Evolutionary conservation across 2,113 vertebrate species (phyloP), one percentile per base, ranked within the genome.

Genomic region (Prionailurus bengalensis): DNA sequence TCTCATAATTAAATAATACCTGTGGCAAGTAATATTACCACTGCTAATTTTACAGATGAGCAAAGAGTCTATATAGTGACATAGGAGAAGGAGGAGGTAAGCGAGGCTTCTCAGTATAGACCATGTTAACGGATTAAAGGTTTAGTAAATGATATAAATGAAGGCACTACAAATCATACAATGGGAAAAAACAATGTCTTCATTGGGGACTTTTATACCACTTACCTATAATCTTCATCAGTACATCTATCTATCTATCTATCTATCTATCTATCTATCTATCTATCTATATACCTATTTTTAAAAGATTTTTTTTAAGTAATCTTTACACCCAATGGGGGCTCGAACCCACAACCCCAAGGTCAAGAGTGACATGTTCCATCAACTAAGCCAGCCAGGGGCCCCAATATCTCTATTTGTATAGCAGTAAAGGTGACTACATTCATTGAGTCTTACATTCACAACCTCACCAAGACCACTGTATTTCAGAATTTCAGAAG

Each of bases 121-220:
- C 13, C 53, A 70, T 36, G 39, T 73, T 45, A 53, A 39, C 53
- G 29, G 82, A 73, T 84, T 82, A 80, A 81, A 94, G 73, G 86
- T 71, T 90, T 70, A 83, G 89, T 53, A 79, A 94, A 68, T 85
- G 65, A 25, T 89, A 85, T 81, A 58, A 70, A 27, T 14, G 23
- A 84, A 95, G 63, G 71, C 48, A 95, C 23, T 91, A 68, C 4
- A 94, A 89, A 80, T 74, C 39, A 53, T 66, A 95, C 23, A 95
- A 61, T 14, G 83, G 27, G 55, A 29, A 89, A 92, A 92, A 78
- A n/a, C 11, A 86, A 94, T 66, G 51, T 33, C 10, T 86, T 92
- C n/a, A 83, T 2, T 87, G 39, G 58, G 23, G 68, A 81, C 33
- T 90, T 53, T 81, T 51, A 68, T 21, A 95, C 6, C 36, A 81